A percentile compares a stretch with the other conserved stretches of the same genome.
Evolutionary conservation across 2,113 vertebrate genomes (phyloP).

Genomic region (Aspiorhynchus laticeps): DNA sequence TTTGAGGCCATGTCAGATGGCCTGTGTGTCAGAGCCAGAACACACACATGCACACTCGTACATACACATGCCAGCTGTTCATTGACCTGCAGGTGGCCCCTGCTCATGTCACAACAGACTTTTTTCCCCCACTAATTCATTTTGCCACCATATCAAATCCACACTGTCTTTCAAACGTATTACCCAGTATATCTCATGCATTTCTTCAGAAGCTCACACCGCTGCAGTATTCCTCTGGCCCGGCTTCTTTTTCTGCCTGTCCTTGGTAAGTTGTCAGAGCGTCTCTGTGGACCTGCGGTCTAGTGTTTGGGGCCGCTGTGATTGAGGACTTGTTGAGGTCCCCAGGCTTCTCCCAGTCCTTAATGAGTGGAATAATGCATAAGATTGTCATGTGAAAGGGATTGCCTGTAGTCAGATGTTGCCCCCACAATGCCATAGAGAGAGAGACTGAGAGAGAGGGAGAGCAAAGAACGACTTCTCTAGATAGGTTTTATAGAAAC

Average conservation of each 20-base stretch:
- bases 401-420: conserved; percentile 82
- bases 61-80: conserved; percentile 65
- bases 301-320: conserved; percentile 47
- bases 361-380: conserved; percentile 94
- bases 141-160: conserved; percentile 44
- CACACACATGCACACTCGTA: conserved; percentile 57
- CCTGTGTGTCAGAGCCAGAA: conserved; percentile 49
- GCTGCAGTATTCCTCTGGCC: background rate
- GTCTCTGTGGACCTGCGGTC: conserved; percentile 12
- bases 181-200: conserved; percentile 22
- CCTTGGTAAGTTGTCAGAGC: conserved; percentile 26
- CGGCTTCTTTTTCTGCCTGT: conserved; percentile 17
- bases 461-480: background rate
- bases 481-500: conserved; percentile 12
- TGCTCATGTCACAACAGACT: conserved; percentile 61
- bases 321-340: conserved; percentile 82
- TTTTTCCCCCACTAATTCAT: conserved; percentile 38
- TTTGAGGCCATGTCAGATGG: conserved; percentile 59
- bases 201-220: conserved; percentile 11
- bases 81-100: conserved; percentile 67
- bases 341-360: conserved; percentile 80
- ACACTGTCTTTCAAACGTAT: conserved; percentile 14
- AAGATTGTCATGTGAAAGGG: conserved; percentile 87
- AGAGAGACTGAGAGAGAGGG: conserved; percentile 52
- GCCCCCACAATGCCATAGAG: conserved; percentile 78